phyloP scores from a whole-genome alignment of 2,113 vertebrate species.

The Zootoca vivipara region DNA sequence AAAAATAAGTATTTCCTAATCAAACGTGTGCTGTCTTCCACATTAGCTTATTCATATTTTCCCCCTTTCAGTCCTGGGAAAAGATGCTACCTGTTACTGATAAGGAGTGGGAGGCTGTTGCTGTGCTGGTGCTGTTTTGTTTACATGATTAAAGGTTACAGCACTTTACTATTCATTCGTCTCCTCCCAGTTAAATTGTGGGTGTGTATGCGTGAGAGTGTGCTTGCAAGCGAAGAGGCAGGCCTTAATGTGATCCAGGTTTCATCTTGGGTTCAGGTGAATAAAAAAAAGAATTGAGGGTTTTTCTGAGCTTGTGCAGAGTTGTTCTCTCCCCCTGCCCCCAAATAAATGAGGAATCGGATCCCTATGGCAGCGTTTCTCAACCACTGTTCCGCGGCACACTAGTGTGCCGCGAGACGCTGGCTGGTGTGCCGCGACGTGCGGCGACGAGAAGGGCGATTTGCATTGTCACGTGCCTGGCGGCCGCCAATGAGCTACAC shows the following conservation, averaged over 20 bases:
- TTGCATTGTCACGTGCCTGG: too few species aligned
- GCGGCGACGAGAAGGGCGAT: too few species aligned
- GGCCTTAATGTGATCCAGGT: not conserved
- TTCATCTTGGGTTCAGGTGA: not conserved
- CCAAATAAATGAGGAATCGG: not conserved
- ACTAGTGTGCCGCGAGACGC: too few species aligned
- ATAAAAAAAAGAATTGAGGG: not conserved
- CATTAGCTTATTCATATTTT: not conserved
- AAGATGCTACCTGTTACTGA: not conserved
- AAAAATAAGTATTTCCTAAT: not conserved
- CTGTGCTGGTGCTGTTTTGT: not conserved
- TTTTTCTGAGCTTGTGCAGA: not conserved
- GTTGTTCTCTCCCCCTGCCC: not conserved
- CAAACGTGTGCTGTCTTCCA: not conserved
- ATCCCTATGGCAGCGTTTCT: too few species aligned
- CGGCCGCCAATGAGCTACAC: too few species aligned
- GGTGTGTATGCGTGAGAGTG: not conserved
- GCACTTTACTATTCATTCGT: not conserved
- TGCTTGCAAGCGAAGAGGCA: not conserved
- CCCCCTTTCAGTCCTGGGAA: not conserved
- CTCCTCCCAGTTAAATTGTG: not conserved
- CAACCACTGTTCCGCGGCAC: too few species aligned
- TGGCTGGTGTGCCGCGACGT: too few species aligned
- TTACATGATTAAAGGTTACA: constrained; percentile 4
- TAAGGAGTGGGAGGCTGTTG: not conserved